Evolutionary conservation across 2,113 vertebrate species (phyloP).

Genomic region (Craseonycteris thonglongyai): DNA sequence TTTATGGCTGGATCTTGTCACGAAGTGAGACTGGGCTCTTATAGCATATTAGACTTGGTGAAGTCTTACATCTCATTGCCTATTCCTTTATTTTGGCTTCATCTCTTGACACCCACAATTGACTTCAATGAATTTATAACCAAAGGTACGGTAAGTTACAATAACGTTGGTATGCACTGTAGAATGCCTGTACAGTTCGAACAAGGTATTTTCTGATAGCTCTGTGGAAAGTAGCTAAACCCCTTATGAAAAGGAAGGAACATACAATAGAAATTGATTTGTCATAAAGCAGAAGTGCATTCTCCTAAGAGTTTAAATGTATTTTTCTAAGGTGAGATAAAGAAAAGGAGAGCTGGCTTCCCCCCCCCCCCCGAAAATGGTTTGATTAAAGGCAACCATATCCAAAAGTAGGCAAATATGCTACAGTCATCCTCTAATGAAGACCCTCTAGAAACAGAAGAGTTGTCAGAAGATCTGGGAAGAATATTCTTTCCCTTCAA

Average conservation of each 20-base stretch:
- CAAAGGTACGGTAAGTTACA: slow-evolving; percentile 37
- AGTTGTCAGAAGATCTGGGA: neutral
- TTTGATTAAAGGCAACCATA: neutral
- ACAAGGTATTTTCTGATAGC: neutral
- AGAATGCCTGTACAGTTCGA: neutral
- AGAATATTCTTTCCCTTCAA: neutral
- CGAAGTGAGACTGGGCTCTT: neutral
- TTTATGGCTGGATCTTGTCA: neutral
- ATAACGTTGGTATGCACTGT: neutral
- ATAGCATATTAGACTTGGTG: neutral
- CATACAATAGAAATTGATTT: neutral
- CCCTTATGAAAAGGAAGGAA: neutral
- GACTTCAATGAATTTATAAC: neutral
- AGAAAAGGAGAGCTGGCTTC: neutral
- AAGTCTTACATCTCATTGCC: neutral
- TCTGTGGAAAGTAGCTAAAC: neutral
- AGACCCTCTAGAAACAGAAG: neutral
- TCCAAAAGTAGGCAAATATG: neutral
- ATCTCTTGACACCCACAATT: neutral
- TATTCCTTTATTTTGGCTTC: neutral
- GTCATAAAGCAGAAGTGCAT: neutral
- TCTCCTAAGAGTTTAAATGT: neutral
- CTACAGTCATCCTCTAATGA: neutral
- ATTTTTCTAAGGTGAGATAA: neutral
- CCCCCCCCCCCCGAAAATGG: neutral